Percentiles rank a stretch among this genome's conserved stretches.
Conservation (phyloP, 2,888 invertebrate species). For the Erannis defoliaria region DNA sequence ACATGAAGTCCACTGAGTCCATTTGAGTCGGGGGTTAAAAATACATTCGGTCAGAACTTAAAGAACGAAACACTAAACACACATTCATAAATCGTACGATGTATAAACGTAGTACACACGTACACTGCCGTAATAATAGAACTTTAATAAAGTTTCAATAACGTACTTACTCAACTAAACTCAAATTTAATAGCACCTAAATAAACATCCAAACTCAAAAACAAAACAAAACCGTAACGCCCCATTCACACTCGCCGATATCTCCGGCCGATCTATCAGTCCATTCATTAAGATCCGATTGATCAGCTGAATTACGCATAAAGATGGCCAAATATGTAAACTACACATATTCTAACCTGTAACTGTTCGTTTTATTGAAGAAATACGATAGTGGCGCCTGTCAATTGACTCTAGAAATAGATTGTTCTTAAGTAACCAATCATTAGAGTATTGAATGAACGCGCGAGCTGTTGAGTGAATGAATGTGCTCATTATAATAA, state of each 20-base stretch:
- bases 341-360: neutral
- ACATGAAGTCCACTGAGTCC: too few relatives aligned
- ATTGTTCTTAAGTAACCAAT: constrained; percentile 1
- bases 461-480: constrained; percentile 20
- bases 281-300: neutral
- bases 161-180: too few relatives aligned
- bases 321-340: neutral
- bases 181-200: neutral
- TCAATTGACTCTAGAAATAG: neutral
- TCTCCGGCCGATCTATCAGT: constrained; percentile 6
- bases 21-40: too few relatives aligned
- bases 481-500: constrained; percentile 43
- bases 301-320: neutral
- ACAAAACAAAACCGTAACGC: constrained; percentile 16
- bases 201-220: constrained; percentile 5
- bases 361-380: neutral
- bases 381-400: neutral
- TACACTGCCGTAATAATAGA: too few relatives aligned
- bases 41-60: too few relatives aligned
- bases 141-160: too few relatives aligned
- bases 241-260: constrained; percentile 22
- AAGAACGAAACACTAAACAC: too few relatives aligned
- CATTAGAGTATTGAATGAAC: constrained; percentile 36
- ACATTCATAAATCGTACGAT: too few relatives aligned
- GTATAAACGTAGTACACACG: too few relatives aligned